phyloP scores from a whole-genome alignment of 1,140 invertebrate genomes.

The Sycophaga agraensis region DNA sequence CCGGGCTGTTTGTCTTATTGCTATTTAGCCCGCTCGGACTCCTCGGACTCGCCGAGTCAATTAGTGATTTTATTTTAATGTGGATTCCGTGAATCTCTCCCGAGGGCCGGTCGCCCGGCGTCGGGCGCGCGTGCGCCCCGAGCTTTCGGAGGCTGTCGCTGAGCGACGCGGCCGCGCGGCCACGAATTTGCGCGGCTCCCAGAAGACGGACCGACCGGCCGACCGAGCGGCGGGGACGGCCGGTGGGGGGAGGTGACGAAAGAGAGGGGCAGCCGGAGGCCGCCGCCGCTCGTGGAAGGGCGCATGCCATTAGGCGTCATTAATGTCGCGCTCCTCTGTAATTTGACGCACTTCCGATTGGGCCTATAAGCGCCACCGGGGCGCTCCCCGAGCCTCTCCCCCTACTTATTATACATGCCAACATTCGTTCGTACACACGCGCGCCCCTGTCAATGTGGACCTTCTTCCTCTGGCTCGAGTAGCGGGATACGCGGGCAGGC shows the following conservation, averaged over 20 bases:
- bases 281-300: too few relatives aligned
- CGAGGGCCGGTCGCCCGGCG: not conserved
- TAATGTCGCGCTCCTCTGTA: slow-evolving; percentile 54
- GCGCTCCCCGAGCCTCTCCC: not conserved
- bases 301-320: slow-evolving; percentile 55
- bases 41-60: slow-evolving; percentile 42
- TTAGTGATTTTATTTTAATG: slow-evolving; percentile 60
- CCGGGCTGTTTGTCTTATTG: slow-evolving; percentile 57
- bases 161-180: too few relatives aligned
- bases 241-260: too few relatives aligned
- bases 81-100: slow-evolving; percentile 51
- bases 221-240: not conserved
- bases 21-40: slow-evolving; percentile 43
- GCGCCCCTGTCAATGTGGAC: too few relatives aligned
- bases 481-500: too few relatives aligned
- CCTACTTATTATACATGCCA: too few relatives aligned
- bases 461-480: too few relatives aligned
- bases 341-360: slow-evolving; percentile 57
- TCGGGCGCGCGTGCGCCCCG: not conserved
- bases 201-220: not conserved
- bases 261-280: not conserved
- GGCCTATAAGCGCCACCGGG: not conserved
- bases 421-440: too few relatives aligned
- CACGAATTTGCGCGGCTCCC: too few relatives aligned
- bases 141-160: not conserved